Evolutionary conservation across 2,888 invertebrate species (phyloP), one percentile per base, ranked within the genome.

Genomic region (Tromatobia lineatoria): DNA sequence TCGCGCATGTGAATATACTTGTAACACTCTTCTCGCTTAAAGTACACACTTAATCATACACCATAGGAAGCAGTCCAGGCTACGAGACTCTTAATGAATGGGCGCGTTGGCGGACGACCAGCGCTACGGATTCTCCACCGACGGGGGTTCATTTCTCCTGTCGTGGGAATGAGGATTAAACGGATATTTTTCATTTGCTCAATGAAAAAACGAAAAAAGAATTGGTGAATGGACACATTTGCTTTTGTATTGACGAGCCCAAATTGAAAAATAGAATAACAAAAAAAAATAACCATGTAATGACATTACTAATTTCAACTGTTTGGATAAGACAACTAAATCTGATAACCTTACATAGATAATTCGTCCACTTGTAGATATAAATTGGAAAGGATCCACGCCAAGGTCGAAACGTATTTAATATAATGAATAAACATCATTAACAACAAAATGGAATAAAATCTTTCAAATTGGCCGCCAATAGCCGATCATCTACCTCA

Each of bases 81-180:
- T 83, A 83, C 54, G 81, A 78, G 61, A 81, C 81, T 83, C 29
- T 25, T 89, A 88, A 91, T 89, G 88, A 90, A 90, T 89, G 90
- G 87, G 82, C 86, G 74, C 74, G 84, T 86, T 77, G 69, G 61
- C 23, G 66, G 34, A 83, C 82, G 74, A 81, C 86, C 57, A 66
- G 61, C 73, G 71, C 76, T 80, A 81, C 47, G 71, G 80, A 75
- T 70, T 83, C 69, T 85, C 64, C 29, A 42, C 74, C 66, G 52
- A 78, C 59, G 38, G 34, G 59, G 64, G 64, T 54, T 47, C 34
- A 11, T 29, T 20, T 61, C 42, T 29, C 29, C 47, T 13, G 15
- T 29, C 61, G 78, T 82, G 78, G 67, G 78, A 82, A 82, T 15
- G 18, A 45, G 23, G 23, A 71, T 38, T 34, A 42, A 42, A 71